Percentiles rank a stretch among this genome's conserved stretches.
Conservation (phyloP, 2,888 invertebrate genomes). For the Agonopterix subpropinquella region DNA sequence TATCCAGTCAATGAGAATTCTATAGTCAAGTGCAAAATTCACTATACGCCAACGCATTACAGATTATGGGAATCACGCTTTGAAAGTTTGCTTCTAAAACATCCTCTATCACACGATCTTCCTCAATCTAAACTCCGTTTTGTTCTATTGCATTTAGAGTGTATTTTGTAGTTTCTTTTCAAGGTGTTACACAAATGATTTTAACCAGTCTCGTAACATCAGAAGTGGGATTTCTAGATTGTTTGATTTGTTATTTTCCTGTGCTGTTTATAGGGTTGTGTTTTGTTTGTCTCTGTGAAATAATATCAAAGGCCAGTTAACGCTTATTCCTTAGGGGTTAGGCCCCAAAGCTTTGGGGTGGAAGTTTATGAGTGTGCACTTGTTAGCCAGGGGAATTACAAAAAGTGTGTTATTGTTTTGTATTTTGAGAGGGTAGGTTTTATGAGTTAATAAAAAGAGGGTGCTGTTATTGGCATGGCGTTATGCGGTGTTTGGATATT, state of each 20-base stretch:
- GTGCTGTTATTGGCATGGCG: neutral
- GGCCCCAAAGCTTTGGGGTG: conserved; percentile 63
- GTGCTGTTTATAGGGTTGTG: no score
- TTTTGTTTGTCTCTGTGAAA: conserved; percentile 13
- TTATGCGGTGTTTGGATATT: conserved; percentile 19
- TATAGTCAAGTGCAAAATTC: conserved; percentile 68
- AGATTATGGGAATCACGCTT: conserved; percentile 72
- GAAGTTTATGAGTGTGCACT: conserved; percentile 69
- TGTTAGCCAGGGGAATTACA: conserved; percentile 62
- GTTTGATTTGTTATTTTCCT: neutral
- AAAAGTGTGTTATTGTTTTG: conserved; percentile 40
- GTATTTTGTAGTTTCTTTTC: conserved; percentile 13
- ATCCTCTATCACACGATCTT: neutral
- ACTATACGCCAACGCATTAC: conserved; percentile 48
- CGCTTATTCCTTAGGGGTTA: conserved; percentile 48
- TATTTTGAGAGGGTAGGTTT: conserved; percentile 11
- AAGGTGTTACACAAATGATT: conserved; percentile 28
- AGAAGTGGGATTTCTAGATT: conserved; percentile 17
- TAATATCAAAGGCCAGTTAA: conserved; percentile 56
- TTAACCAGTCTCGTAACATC: conserved; percentile 18
- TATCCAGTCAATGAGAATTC: conserved; percentile 39
- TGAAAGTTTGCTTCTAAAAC: neutral
- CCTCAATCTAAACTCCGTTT: neutral
- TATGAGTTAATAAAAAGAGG: conserved; percentile 18
- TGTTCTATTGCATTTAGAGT: conserved; percentile 7